Evolutionary conservation across 2,797 vertebrate species (phyloP).

Genomic region (Pseudochirops cupreus): DNA sequence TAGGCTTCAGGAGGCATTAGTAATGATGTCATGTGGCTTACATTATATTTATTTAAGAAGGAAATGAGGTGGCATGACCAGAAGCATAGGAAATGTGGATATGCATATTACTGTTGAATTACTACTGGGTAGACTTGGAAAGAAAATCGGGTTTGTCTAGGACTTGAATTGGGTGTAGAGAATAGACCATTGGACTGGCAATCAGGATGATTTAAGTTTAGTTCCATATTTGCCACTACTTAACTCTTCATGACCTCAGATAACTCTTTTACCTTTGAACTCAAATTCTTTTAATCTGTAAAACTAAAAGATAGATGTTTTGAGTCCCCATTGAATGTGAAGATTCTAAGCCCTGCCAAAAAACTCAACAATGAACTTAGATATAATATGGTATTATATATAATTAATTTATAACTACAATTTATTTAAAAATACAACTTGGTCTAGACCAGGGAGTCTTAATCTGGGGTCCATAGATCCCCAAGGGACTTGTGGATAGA

Average conservation of each 20-base stretch:
- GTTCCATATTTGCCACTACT: background rate
- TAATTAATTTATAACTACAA: background rate
- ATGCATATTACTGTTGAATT: conserved; percentile 7
- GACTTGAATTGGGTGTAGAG: background rate
- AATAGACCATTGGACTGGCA: background rate
- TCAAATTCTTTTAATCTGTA: background rate
- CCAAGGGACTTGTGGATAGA: background rate
- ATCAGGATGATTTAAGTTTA: background rate
- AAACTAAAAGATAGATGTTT: background rate
- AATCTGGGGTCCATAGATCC: background rate
- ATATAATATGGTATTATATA: background rate
- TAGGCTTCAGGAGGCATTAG: background rate
- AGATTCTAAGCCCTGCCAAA: background rate
- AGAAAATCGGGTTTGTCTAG: background rate
- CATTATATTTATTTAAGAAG: conserved; percentile 12
- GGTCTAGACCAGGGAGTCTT: background rate
- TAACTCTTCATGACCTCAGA: background rate
- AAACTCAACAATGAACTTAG: background rate
- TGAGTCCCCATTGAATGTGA: background rate
- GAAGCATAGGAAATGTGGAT: background rate
- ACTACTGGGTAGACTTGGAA: background rate
- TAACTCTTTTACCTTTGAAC: background rate
- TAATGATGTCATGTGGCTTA: background rate
- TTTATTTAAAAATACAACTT: background rate
- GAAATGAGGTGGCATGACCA: background rate